These are phyloP conservation scores for Pangasianodon gigas DNA, from an alignment of 2,113 vertebrate species.

Conservation along the genomic window DNA sequence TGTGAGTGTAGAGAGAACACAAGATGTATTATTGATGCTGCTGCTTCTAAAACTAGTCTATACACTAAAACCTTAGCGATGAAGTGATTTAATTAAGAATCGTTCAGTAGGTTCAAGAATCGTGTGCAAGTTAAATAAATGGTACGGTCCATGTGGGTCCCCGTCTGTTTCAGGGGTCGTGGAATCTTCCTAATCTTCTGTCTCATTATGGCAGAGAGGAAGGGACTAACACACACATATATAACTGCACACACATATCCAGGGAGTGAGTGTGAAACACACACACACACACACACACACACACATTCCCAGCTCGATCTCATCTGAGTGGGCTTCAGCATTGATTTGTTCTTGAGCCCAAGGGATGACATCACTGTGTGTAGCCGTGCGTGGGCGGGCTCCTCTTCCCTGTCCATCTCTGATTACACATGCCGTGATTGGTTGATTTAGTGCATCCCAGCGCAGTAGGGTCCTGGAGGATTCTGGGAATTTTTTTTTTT, in stretches of 20 bases:
- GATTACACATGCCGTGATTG: slow-evolving; percentile 42
- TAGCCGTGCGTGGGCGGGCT: slow-evolving; percentile 43
- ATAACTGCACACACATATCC: background rate
- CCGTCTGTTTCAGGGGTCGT: background rate
- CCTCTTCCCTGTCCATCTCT: slow-evolving; percentile 54
- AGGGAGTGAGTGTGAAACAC: background rate
- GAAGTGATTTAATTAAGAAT: background rate
- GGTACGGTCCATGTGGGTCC: background rate
- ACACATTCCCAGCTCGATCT: slow-evolving; percentile 35
- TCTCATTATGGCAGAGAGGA: slow-evolving; percentile 15
- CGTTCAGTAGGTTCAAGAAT: background rate
- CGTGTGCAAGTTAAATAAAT: too few species aligned
- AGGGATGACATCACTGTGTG: slow-evolving; percentile 55
- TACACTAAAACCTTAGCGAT: too few species aligned
- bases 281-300: slow-evolving; percentile 44
- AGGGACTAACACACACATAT: background rate
- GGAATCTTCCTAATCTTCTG: slow-evolving; percentile 10
- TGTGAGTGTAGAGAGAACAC: background rate
- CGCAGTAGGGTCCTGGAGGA: slow-evolving; percentile 32
- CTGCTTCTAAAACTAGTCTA: background rate
- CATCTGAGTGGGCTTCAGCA: slow-evolving; percentile 49
- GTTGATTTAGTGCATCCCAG: slow-evolving; percentile 1
- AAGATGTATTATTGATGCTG: background rate
- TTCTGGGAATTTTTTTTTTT: slow-evolving; percentile 28
- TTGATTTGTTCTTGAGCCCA: slow-evolving; percentile 50